phyloP scores from a whole-genome alignment of 2,888 invertebrate genomes.

The Drosophila vallismaia region DNA sequence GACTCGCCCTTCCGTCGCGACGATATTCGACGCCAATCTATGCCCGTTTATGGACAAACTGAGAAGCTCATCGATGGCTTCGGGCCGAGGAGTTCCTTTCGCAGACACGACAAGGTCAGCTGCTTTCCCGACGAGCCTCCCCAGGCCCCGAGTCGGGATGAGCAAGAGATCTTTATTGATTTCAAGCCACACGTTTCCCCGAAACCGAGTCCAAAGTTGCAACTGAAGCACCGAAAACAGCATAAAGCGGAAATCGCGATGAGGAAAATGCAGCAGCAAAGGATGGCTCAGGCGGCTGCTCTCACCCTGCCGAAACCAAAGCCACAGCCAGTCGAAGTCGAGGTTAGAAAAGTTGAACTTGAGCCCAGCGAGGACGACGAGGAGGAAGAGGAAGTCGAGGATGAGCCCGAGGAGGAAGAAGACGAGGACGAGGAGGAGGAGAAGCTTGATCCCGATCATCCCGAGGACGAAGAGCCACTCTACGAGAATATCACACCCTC shows the following conservation, averaged over 20 bases:
- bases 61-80: conserved; percentile 79
- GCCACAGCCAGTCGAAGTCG: conserved; percentile 55
- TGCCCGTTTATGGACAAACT: conserved; percentile 79
- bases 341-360: conserved; percentile 58
- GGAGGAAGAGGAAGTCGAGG: conserved; percentile 52
- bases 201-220: conserved; percentile 86
- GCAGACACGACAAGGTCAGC: conserved; percentile 67
- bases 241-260: conserved; percentile 84
- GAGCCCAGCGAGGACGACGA: conserved; percentile 58
- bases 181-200: conserved; percentile 91
- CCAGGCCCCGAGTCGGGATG: conserved; percentile 83
- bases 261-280: conserved; percentile 86
- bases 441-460: conserved; percentile 49
- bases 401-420: conserved; percentile 41
- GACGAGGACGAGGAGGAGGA: conserved; percentile 30
- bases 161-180: conserved; percentile 93
- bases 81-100: conserved; percentile 69
- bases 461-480: conserved; percentile 71
- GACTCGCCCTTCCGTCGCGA: conserved; percentile 77
- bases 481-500: conserved; percentile 78
- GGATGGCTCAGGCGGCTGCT: conserved; percentile 79
- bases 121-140: conserved; percentile 49
- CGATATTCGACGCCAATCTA: conserved; percentile 78
- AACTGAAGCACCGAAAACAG: conserved; percentile 88
- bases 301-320: conserved; percentile 63